Percentiles rank a stretch among this genome's conserved stretches.
Evolutionary conservation across 2,113 vertebrate genomes (phyloP).

Genomic region (Ophthalmotilapia sp.): DNA sequence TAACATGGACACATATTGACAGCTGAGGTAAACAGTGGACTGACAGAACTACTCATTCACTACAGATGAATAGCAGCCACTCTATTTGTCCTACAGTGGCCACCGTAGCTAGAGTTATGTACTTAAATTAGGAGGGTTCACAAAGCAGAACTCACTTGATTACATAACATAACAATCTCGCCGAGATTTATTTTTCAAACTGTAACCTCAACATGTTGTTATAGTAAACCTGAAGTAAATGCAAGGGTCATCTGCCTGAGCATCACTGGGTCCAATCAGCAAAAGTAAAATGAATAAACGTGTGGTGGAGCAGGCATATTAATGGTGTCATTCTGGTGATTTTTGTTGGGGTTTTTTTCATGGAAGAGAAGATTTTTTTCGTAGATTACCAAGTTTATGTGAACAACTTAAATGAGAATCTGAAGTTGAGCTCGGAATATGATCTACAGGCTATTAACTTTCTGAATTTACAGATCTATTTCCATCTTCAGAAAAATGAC

Average conservation of each 20-base stretch:
- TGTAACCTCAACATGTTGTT: background rate
- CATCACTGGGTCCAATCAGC: background rate
- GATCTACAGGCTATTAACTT: background rate
- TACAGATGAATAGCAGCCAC: background rate
- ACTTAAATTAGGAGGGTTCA: background rate
- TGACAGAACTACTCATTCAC: background rate
- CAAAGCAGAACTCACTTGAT: background rate
- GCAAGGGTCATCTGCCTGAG: background rate
- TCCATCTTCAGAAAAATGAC: background rate
- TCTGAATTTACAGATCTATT: background rate
- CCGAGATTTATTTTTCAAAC: background rate
- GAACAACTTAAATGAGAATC: background rate
- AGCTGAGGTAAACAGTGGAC: background rate
- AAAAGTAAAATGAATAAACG: background rate
- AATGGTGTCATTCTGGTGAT: background rate
- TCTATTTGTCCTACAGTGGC: background rate
- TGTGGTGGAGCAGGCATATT: background rate
- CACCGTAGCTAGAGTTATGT: background rate
- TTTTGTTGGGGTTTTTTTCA: fast-evolving
- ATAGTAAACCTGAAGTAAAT: background rate
- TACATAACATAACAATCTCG: background rate
- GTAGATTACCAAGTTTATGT: background rate
- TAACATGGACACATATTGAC: background rate
- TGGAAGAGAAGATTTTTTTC: background rate
- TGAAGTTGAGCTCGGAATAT: background rate